Conservation (phyloP, 2,797 vertebrate genomes). For the Schizopygopsis pylzovi region DNA sequence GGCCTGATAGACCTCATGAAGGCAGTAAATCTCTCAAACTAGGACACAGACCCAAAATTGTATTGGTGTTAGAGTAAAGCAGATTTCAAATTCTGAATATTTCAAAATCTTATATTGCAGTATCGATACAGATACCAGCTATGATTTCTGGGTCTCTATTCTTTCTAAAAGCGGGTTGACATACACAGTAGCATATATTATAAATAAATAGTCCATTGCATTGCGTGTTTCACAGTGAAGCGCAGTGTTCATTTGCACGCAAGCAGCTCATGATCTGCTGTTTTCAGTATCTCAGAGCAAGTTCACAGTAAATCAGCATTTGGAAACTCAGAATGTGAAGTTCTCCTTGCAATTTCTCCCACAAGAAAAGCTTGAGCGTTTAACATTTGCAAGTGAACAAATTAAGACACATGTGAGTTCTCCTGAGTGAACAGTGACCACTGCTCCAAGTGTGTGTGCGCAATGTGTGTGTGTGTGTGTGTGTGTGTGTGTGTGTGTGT, state of each 20-base stretch:
- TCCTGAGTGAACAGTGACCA: no score
- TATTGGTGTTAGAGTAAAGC: neutral
- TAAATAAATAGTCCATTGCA: neutral
- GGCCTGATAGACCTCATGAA: neutral
- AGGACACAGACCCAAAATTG: neutral
- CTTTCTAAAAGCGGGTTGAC: no score
- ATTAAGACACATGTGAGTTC: neutral
- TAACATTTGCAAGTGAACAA: neutral
- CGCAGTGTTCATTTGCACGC: neutral
- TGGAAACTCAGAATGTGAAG: neutral
- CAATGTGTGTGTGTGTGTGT: no score
- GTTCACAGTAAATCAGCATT: neutral
- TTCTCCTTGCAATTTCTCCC: neutral
- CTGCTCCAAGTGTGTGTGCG: no score
- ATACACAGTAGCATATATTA: neutral
- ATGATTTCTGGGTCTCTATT: no score
- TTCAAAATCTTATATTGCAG: no score
- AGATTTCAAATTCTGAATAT: neutral
- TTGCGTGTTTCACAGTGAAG: neutral
- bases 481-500: no score
- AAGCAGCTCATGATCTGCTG: neutral
- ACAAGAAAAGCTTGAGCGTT: neutral
- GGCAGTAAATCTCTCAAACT: constrained; percentile 10
- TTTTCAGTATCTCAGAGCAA: neutral
- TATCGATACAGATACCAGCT: neutral